These are phyloP conservation scores for Dreissena polymorpha DNA, from an alignment of 1,140 invertebrate species.

Conservation along the genomic window DNA sequence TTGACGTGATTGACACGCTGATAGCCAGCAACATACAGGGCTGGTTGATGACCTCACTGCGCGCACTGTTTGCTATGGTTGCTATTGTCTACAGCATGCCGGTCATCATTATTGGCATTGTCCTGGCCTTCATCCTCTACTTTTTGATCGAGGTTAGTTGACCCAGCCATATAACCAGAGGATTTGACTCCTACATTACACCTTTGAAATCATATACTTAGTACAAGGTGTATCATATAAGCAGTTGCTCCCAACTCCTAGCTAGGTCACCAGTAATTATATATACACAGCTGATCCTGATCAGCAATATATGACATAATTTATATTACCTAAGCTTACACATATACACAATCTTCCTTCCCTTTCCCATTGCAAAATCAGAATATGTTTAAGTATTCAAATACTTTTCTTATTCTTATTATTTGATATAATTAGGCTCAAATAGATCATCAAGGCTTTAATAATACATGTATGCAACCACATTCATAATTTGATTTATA, in stretches of 20 bases:
- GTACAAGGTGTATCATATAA: background rate
- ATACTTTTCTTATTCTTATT: no score
- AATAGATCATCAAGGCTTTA: no score
- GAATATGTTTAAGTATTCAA: no score
- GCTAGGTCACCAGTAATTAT: background rate
- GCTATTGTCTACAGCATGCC: conserved; percentile 95
- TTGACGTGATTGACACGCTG: conserved; percentile 78
- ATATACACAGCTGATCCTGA: background rate
- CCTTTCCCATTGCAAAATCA: no score
- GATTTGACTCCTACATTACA: conserved; percentile 39
- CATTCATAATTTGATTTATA: no score
- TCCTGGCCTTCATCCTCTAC: conserved; percentile 85
- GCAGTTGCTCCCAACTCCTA: background rate
- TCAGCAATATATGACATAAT: background rate
- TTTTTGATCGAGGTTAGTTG: conserved; percentile 59
- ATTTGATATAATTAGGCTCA: no score
- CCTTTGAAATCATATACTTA: background rate
- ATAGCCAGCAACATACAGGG: conserved; percentile 64
- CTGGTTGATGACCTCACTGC: conserved; percentile 62
- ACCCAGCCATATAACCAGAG: conserved; percentile 87
- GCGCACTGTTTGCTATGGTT: conserved; percentile 92
- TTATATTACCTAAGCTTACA: no score
- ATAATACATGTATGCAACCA: no score
- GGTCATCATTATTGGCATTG: conserved; percentile 88
- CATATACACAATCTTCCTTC: no score